phyloP scores from a whole-genome alignment of 2,888 invertebrate genomes.

The Rhagonycha fulva region DNA sequence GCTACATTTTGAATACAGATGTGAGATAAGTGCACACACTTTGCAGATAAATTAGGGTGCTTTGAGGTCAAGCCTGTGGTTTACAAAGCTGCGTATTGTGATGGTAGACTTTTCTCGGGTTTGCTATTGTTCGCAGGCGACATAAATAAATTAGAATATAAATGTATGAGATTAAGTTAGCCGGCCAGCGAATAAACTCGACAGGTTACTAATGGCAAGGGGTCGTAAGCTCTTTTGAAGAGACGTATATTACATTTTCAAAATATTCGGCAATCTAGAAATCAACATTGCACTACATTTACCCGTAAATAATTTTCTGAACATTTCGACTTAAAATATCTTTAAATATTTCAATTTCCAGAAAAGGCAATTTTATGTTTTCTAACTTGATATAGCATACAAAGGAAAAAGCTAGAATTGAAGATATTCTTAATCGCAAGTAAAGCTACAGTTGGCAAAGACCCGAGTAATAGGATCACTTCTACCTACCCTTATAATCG shows the following conservation, averaged over 20 bases:
- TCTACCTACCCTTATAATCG: slow-evolving; percentile 38
- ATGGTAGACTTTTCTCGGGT: slow-evolving; percentile 36
- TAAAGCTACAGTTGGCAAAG: slow-evolving; percentile 18
- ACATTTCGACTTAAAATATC: background rate
- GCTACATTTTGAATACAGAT: slow-evolving; percentile 2
- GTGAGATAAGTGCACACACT: slow-evolving; percentile 14
- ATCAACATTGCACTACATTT: background rate
- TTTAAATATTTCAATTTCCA: background rate
- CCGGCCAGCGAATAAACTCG: slow-evolving; percentile 37
- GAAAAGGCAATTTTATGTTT: background rate
- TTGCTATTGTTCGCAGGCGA: slow-evolving; percentile 38
- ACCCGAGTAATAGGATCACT: slow-evolving; percentile 38
- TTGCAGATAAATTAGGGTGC: slow-evolving; percentile 30
- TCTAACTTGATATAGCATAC: background rate
- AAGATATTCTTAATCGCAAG: slow-evolving; percentile 8
- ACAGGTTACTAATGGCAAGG: slow-evolving; percentile 40
- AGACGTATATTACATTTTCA: slow-evolving; percentile 26
- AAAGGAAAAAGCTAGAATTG: background rate
- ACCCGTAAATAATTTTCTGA: background rate
- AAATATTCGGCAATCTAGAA: slow-evolving; percentile 1
- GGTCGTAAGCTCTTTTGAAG: slow-evolving; percentile 32
- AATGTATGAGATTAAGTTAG: slow-evolving; percentile 42
- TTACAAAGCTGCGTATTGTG: slow-evolving; percentile 37
- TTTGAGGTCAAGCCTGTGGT: slow-evolving; percentile 30
- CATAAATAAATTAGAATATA: slow-evolving; percentile 46